Conservation (phyloP, 2,113 vertebrate genomes). For the Cygnus buccinator region DNA sequence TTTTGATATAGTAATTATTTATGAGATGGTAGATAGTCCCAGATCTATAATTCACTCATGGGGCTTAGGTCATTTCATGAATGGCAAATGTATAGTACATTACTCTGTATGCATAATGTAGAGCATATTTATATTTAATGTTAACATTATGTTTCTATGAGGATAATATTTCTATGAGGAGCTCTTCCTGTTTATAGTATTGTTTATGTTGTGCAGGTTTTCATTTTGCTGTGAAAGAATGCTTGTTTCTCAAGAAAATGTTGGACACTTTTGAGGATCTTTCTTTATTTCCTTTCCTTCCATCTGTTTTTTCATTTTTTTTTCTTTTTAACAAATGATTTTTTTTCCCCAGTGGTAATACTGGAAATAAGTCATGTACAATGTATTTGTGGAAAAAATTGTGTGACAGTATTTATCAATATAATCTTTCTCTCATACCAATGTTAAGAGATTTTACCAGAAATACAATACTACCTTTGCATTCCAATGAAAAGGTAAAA, state of each 20-base stretch:
- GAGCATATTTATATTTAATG: conserved; percentile 59
- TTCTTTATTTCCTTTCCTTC: neutral
- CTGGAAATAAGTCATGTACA: neutral
- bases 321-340: neutral
- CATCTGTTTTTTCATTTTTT: neutral
- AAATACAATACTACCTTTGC: neutral
- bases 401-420: neutral
- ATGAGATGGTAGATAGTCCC: neutral
- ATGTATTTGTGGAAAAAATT: neutral
- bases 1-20: conserved; percentile 44
- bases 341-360: neutral
- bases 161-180: neutral
- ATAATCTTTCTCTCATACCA: neutral
- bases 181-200: neutral
- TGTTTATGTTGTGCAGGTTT: conserved; percentile 14
- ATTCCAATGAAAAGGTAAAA: neutral
- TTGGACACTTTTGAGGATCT: neutral
- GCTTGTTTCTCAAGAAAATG: neutral
- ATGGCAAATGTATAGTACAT: conserved; percentile 36
- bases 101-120: conserved; percentile 51
- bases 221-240: neutral
- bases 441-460: neutral
- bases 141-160: conserved; percentile 26
- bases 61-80: conserved; percentile 25
- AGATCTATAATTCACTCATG: conserved; percentile 41